A percentile compares a stretch with the other conserved stretches of the same genome.
Evolutionary conservation across 37 sponge, comb jelly and placozoan genomes (phyloP).

Genomic region (Diacarnus erythraeanus): DNA sequence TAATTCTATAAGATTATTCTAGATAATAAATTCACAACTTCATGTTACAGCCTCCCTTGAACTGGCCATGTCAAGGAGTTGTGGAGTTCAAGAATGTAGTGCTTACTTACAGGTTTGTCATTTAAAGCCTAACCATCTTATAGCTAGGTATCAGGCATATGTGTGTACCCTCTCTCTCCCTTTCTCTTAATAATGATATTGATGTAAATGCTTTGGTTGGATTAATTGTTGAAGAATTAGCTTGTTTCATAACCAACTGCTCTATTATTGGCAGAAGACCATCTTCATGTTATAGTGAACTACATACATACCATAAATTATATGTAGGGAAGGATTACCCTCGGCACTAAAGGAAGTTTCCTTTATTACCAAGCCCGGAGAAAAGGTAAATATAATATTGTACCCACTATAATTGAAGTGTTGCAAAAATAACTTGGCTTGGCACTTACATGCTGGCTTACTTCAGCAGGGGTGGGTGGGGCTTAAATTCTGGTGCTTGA

Average conservation of each 20-base stretch:
- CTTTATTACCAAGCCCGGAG: conserved; percentile 55
- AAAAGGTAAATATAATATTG: conserved; percentile 58
- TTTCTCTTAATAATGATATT: background rate
- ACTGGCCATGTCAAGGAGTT: conserved; percentile 74
- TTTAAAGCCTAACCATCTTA: no score
- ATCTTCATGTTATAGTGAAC: no score
- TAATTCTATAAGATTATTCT: no score
- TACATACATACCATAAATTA: no score
- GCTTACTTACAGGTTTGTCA: conserved; percentile 84
- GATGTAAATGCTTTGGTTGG: background rate
- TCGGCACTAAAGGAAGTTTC: conserved; percentile 71
- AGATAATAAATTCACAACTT: background rate
- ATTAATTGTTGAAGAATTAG: background rate
- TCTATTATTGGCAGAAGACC: no score
- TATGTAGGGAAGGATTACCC: conserved; percentile 55
- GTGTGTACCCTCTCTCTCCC: no score
- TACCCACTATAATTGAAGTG: background rate
- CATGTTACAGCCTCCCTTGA: conserved; percentile 29
- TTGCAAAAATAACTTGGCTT: background rate
- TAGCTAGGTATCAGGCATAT: no score
- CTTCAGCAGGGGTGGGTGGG: background rate
- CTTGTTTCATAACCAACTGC: conserved; percentile 6
- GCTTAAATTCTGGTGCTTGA: background rate
- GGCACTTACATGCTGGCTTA: background rate
- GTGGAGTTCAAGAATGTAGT: conserved; percentile 65